Evolutionary conservation across 2,797 vertebrate species (phyloP), one percentile per base, ranked within the genome.

Genomic region (Halcyon leucocephala): DNA sequence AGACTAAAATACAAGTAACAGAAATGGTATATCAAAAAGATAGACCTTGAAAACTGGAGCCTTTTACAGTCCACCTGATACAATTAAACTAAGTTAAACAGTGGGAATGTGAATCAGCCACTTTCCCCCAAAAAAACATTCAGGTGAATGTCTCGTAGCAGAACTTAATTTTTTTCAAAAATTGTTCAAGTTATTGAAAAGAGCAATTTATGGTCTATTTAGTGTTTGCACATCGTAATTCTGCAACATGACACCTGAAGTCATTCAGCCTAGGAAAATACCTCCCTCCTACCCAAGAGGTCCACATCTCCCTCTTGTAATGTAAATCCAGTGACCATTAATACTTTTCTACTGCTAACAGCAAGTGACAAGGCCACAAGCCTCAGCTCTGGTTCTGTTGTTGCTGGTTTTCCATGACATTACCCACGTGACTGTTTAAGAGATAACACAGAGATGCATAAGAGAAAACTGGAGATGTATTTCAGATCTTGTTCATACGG

Each of bases 1-100:
- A 55, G 71, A 95, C 90, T 92, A 89, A 96, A 96, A 95, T 73
- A 89, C 16, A 46, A 95, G 88, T 24, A 95, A 85, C 88, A 91
- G 78, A 97, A 97, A 95, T 15, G 18, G 67, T 77, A 39, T 52
- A 84, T 81, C 78, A 96, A 86, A 91, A 37, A 82, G 77, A 82
- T 35, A 71, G 7, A 81, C 82, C 83, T 86, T 89, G 84, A 97
- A 91, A 95, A 96, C 86, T 70, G 52, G 62, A 95, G 83, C 91
- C 72, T 94, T 97, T 96, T 70, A 84, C 78, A 69, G 60, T 80
- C 90, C 71, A 89, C 69, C 86, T 91, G 71, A 89, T 61, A 92
- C 33, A 95, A 97, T 69, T 81, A 79, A 66, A 73, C n/a, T 19
- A 57, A 60, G 29, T 39, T 94, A 84, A 96, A 89, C 29, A 88